These are phyloP conservation scores for Pharmacophagus antenor DNA, from an alignment of 2,888 invertebrate genomes.

Conservation along the genomic window DNA sequence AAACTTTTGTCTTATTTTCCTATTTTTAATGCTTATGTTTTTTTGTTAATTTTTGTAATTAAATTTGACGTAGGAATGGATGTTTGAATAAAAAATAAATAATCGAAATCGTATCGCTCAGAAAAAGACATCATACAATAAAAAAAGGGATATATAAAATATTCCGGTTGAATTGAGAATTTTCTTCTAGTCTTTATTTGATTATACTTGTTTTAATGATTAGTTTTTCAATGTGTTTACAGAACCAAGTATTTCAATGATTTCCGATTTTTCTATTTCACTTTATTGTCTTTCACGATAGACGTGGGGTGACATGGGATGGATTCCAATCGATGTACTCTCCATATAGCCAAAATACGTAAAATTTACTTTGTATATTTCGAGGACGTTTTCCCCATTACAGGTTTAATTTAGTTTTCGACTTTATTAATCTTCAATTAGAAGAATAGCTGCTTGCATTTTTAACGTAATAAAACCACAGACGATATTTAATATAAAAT, in stretches of 20 bases:
- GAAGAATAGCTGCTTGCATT: neutral
- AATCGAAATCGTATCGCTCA: too few species aligned
- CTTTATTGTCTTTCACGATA: neutral
- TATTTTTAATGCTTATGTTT: too few species aligned
- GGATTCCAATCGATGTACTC: neutral
- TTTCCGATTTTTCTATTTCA: neutral
- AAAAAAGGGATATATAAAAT: too few species aligned
- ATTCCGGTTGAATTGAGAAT: too few species aligned
- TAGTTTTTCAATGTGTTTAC: neutral
- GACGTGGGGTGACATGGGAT: neutral
- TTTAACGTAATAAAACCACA: too few species aligned
- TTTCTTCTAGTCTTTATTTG: too few species aligned
- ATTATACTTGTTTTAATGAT: neutral
- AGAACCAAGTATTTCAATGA: neutral
- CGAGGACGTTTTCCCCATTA: neutral
- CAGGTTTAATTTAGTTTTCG: neutral
- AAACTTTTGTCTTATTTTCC: too few species aligned
- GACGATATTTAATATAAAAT: too few species aligned
- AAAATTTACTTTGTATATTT: neutral
- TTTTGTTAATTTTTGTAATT: too few species aligned
- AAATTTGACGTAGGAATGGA: too few species aligned
- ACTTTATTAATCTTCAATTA: neutral
- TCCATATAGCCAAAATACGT: neutral
- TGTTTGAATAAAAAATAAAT: too few species aligned
- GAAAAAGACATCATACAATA: too few species aligned